Evolutionary conservation across 2,888 invertebrate species (phyloP).

Genomic region (Abrostola tripartita): DNA sequence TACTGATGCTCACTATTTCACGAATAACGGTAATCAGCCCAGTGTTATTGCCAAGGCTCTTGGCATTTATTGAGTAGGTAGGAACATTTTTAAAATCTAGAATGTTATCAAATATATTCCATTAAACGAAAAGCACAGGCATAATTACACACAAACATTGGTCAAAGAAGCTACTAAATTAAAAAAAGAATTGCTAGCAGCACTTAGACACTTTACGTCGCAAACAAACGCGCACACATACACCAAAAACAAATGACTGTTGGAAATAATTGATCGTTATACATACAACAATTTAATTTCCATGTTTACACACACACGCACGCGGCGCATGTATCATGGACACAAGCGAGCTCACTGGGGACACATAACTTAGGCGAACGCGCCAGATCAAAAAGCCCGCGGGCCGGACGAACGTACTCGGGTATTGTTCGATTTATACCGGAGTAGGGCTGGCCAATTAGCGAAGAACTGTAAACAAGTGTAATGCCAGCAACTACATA

Average conservation of each 20-base stretch:
- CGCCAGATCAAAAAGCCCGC: constrained; percentile 79
- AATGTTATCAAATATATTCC: too few relatives aligned
- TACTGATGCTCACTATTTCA: too few relatives aligned
- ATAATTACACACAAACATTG: too few relatives aligned
- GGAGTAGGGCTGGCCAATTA: constrained; percentile 42
- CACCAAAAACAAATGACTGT: constrained; percentile 2
- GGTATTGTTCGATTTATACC: constrained; percentile 76
- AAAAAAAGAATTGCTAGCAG: too few relatives aligned
- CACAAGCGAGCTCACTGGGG: constrained; percentile 72
- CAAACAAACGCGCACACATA: neutral
- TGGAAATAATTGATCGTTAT: constrained; percentile 11
- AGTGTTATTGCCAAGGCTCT: too few relatives aligned
- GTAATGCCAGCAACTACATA: neutral
- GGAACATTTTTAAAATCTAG: too few relatives aligned
- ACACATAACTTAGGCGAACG: constrained; percentile 82
- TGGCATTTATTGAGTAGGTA: too few relatives aligned
- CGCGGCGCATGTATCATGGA: constrained; percentile 58
- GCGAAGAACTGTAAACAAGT: constrained; percentile 6
- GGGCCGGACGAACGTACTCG: constrained; percentile 60
- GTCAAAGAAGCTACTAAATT: too few relatives aligned
- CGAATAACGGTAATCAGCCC: too few relatives aligned
- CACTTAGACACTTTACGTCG: too few relatives aligned
- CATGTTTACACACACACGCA: constrained; percentile 27
- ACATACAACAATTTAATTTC: constrained; percentile 51
- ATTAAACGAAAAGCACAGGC: too few relatives aligned